Percentiles rank a stretch among this genome's conserved stretches.
Evolutionary conservation across 1,140 invertebrate species (phyloP).

Genomic region (Plectus sambesii): DNA sequence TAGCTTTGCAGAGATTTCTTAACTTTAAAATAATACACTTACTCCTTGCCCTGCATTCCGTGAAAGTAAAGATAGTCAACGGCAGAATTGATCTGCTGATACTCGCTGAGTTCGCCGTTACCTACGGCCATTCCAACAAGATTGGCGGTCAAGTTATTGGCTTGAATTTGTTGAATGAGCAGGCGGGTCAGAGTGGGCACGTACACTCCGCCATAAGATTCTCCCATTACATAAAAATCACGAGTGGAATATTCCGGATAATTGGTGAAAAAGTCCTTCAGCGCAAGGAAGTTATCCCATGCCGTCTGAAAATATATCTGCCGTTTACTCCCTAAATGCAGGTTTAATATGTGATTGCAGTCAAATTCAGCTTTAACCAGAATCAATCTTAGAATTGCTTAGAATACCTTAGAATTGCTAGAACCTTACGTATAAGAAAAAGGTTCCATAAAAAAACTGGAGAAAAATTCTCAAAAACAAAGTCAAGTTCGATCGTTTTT

Average conservation of each 20-base stretch:
- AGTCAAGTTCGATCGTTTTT: too few relatives aligned
- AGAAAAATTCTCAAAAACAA: too few relatives aligned
- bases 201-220: constrained; percentile 47
- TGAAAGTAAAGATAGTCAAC: constrained; percentile 34
- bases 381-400: neutral
- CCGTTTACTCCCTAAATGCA: too few relatives aligned
- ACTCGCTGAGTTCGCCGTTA: too few relatives aligned
- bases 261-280: constrained; percentile 50
- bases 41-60: constrained; percentile 30
- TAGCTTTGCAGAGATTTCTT: neutral
- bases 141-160: too few relatives aligned
- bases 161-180: too few relatives aligned
- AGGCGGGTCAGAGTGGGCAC: constrained; percentile 49
- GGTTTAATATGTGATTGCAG: too few relatives aligned
- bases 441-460: too few relatives aligned
- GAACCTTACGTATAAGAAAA: neutral
- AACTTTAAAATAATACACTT: neutral
- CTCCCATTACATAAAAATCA: constrained; percentile 47
- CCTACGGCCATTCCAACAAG: too few relatives aligned
- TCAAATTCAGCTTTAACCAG: constrained; percentile 1
- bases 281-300: constrained; percentile 48
- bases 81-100: too few relatives aligned
- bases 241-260: constrained; percentile 48
- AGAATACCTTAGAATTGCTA: neutral
- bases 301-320: too few relatives aligned